Base-by-base conservation (phyloP, 1,140 invertebrate species). In the Drosophila subpulchrella region DNA sequence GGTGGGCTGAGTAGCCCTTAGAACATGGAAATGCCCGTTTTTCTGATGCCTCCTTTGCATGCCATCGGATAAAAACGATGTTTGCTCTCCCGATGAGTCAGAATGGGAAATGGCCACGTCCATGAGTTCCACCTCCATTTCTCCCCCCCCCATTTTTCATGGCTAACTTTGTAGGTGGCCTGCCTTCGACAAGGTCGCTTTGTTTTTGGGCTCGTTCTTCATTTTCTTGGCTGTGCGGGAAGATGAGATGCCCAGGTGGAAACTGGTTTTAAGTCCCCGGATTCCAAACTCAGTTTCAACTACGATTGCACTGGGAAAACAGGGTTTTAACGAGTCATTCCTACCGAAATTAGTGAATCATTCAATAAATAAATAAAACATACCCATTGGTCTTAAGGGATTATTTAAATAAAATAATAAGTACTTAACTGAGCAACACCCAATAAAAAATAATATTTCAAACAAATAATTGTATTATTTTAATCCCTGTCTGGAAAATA, bases 121-220 rank as follows among this genome's bases (percentile, higher is more conserved):
- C 44, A 30, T 12, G 27, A 27, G 17, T n/a, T 42, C 24, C 38
- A 36, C 42, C 36, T n/a, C 20, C n/a, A n/a, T 13, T 17, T 24
- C 15, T 2, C 13, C 13, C n/a, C 13, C 13, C n/a, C n/a, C 47
- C 47, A 7, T 10, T 51, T 51, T 51, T 15, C 48, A 36, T 53
- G 39, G 65, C 51, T 41, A 34, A 46, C 59, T 30, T 50, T 50
- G 71, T 80, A 75, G 60, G 56, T 81, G 72, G 78, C 39, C 75
- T 51, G 70, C 72, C 72, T 73, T 75, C 72, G 55, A 57, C 78
- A 81, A 81, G 78, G 78, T 81, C 78, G 76, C 66, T 62, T 58
- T 70, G 48, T 56, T 46, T 58, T 41, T 32, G 24, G 30, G 13
- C 41, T 39, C 27, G 44, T 63, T 67, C 46, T 62, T 56, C 6